A percentile compares a stretch with the other conserved stretches of the same genome.
Evolutionary conservation across 2,888 invertebrate genomes (phyloP).

Genomic region (Baronia brevicornis): DNA sequence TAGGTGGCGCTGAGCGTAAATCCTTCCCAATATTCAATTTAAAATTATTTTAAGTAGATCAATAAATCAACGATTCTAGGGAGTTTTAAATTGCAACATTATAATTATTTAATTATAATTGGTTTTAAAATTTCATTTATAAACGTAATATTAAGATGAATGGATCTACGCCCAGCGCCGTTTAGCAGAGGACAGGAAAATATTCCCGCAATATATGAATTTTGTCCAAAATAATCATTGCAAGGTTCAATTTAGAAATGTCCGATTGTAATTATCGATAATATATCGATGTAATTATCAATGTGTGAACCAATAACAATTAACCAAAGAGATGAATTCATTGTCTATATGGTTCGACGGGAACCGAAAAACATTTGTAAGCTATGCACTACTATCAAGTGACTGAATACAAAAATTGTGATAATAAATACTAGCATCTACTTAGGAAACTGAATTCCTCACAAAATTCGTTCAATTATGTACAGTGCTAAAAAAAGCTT

Average conservation of each 20-base stretch:
- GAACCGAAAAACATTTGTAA: slow-evolving; percentile 18
- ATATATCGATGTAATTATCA: no score
- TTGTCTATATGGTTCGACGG: slow-evolving; percentile 13
- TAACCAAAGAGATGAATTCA: slow-evolving; percentile 23
- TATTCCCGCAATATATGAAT: slow-evolving; percentile 17
- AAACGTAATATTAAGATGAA: no score
- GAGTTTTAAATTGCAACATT: neutral
- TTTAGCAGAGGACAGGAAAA: no score
- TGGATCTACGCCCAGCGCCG: no score
- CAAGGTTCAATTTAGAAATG: slow-evolving; percentile 33
- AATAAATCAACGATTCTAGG: neutral
- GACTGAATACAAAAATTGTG: slow-evolving; percentile 33
- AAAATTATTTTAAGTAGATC: slow-evolving; percentile 17
- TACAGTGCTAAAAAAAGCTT: slow-evolving; percentile 54
- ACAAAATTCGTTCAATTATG: slow-evolving; percentile 42
- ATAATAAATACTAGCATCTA: slow-evolving; percentile 62
- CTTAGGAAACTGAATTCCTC: slow-evolving; percentile 41
- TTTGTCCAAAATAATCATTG: slow-evolving; percentile 23
- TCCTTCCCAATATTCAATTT: slow-evolving; percentile 16
- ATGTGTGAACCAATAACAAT: slow-evolving; percentile 17
- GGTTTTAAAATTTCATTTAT: no score
- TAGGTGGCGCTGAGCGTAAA: no score
- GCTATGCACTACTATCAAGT: slow-evolving; percentile 27
- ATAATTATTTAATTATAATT: no score
- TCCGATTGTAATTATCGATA: slow-evolving; percentile 13